Percentiles rank a stretch among this genome's conserved stretches.
These are phyloP conservation scores for Eurois occulta DNA, from an alignment of 2,888 invertebrate species.

Conservation along the genomic window DNA sequence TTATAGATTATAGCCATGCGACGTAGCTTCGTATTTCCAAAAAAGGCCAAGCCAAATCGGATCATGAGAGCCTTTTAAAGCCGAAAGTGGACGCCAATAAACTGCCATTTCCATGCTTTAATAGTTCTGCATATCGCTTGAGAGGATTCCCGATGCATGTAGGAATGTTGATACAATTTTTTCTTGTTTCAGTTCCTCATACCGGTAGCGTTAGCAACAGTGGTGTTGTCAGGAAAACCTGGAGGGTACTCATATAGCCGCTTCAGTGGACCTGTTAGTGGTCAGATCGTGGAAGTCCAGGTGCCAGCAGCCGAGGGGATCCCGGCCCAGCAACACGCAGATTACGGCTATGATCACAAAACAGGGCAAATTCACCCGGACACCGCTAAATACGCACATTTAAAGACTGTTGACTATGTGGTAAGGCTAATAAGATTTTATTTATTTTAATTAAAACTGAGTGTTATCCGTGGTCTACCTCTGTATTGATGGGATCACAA, in stretches of 20 bases:
- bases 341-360: constrained; percentile 88
- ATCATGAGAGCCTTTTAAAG: neutral
- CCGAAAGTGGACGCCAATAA: neutral
- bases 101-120: neutral
- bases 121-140: neutral
- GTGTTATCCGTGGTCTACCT: neutral
- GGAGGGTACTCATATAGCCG: constrained; percentile 93
- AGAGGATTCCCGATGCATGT: neutral
- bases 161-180: neutral
- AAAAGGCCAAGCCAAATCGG: neutral
- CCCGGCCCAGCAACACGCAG: constrained; percentile 87
- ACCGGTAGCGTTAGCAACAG: constrained; percentile 75
- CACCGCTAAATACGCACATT: constrained; percentile 87
- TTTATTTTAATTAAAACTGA: neutral
- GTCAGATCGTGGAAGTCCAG: constrained; percentile 90
- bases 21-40: neutral
- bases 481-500: neutral
- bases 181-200: constrained; percentile 74
- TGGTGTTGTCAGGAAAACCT: constrained; percentile 76
- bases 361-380: constrained; percentile 86
- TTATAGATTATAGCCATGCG: neutral
- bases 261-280: constrained; percentile 94
- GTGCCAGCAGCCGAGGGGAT: constrained; percentile 87
- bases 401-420: constrained; percentile 92
- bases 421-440: constrained; percentile 74